These are phyloP conservation scores for Troglohyphantes excavatus DNA, from an alignment of 2,888 invertebrate species.

Conservation along the genomic window DNA sequence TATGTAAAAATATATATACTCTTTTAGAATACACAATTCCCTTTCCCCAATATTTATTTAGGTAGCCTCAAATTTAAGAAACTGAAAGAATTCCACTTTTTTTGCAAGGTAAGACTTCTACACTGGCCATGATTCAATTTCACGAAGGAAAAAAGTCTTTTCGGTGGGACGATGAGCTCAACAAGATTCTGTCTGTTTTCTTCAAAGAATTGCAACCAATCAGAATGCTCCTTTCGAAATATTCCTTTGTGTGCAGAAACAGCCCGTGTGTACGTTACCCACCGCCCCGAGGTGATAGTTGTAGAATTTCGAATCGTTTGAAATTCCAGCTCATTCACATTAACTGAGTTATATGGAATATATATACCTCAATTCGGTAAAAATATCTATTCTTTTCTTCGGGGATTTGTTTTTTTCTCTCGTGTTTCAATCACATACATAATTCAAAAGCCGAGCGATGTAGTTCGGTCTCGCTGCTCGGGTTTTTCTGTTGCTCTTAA, in stretches of 20 bases:
- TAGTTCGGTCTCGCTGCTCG: constrained; percentile 47
- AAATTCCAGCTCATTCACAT: constrained; percentile 54
- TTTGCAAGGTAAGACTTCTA: constrained; percentile 33
- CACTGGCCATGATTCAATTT: constrained; percentile 37
- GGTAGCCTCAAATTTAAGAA: constrained; percentile 22
- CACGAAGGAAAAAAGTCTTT: neutral
- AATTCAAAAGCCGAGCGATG: constrained; percentile 51
- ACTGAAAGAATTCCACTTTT: constrained; percentile 28
- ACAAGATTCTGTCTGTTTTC: constrained; percentile 42
- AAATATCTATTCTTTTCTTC: constrained; percentile 63
- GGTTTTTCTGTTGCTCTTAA: constrained; percentile 37
- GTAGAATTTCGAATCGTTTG: constrained; percentile 50
- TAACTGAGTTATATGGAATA: constrained; percentile 66
- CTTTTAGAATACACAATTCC: constrained; percentile 5
- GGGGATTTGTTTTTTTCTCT: constrained; percentile 18
- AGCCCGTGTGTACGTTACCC: neutral
- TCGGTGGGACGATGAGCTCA: constrained; percentile 12
- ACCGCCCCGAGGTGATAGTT: constrained; percentile 10
- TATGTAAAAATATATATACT: neutral
- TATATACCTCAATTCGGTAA: constrained; percentile 36
- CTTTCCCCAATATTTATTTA: constrained; percentile 30
- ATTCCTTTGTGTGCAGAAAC: neutral
- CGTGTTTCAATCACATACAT: constrained; percentile 51
- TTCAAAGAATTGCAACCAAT: constrained; percentile 34
- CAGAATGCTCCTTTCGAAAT: constrained; percentile 31